Conservation (phyloP, 2,797 vertebrate species). For the Loris lydekkerianus region DNA sequence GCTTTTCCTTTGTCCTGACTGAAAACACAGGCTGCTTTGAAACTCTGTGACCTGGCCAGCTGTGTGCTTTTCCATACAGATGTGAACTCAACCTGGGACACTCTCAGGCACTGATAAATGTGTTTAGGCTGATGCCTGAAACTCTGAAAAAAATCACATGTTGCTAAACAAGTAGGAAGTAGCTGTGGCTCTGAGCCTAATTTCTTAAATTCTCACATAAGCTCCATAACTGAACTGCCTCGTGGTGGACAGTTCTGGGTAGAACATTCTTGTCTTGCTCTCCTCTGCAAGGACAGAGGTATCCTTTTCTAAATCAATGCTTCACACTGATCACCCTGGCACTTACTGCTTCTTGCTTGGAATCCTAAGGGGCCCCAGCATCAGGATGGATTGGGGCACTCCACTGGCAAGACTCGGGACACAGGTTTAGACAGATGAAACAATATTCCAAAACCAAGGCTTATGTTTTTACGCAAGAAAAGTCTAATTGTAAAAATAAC, state of each 20-base stretch:
- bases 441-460: background rate
- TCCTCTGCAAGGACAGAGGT: too few species aligned
- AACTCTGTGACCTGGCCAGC: background rate
- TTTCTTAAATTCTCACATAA: background rate
- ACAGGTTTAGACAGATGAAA: background rate
- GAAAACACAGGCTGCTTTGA: background rate
- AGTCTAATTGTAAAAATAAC: background rate
- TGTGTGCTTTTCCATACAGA: background rate
- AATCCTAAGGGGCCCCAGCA: accelerated
- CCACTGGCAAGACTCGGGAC: background rate
- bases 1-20: background rate
- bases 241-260: background rate
- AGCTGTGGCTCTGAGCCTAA: background rate
- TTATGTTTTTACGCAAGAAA: background rate
- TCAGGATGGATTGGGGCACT: background rate
- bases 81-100: background rate
- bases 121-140: background rate
- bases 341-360: background rate
- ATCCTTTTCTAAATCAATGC: background rate
- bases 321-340: background rate
- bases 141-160: background rate
- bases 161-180: background rate
- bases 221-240: background rate
- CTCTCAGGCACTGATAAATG: background rate
- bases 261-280: background rate